phyloP scores from a whole-genome alignment of 1,140 invertebrate genomes.

The Ptiloglossa arizonensis region DNA sequence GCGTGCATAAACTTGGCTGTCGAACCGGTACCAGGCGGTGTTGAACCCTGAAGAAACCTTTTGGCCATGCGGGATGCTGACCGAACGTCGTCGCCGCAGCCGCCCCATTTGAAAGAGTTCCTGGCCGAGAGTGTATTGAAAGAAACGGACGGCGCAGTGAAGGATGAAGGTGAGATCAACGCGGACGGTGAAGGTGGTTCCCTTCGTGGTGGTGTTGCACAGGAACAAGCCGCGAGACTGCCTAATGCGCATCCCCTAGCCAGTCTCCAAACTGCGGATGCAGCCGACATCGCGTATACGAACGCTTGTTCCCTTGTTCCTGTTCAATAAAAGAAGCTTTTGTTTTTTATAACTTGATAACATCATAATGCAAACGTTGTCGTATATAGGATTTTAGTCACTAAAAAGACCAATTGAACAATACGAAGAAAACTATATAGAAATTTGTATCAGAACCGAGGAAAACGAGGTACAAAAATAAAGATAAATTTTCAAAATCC shows the following conservation, averaged over 20 bases:
- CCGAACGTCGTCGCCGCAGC: slow-evolving; percentile 86
- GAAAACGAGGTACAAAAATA: no score
- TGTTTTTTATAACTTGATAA: no score
- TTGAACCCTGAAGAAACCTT: slow-evolving; percentile 82
- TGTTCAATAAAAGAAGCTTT: slow-evolving; percentile 71
- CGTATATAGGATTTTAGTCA: no score
- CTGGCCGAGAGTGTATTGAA: slow-evolving; percentile 78
- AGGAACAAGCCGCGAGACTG: slow-evolving; percentile 84
- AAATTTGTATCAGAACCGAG: no score
- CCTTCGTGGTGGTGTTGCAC: slow-evolving; percentile 83
- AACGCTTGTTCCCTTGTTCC: slow-evolving; percentile 90
- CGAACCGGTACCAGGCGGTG: slow-evolving; percentile 76
- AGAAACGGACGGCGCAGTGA: slow-evolving; percentile 68
- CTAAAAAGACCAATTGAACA: no score
- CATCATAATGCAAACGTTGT: no score
- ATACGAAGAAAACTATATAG: no score
- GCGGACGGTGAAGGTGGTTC: slow-evolving; percentile 79
- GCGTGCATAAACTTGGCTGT: slow-evolving; percentile 83
- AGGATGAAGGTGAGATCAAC: slow-evolving; percentile 72
- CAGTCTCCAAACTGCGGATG: slow-evolving; percentile 87
- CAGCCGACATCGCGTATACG: slow-evolving; percentile 88
- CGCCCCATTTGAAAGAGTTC: slow-evolving; percentile 87
- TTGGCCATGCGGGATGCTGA: slow-evolving; percentile 85
- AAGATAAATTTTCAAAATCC: no score
- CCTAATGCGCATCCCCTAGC: slow-evolving; percentile 88